These are phyloP conservation scores for Clepsis dumicolana DNA, from an alignment of 2,888 invertebrate species.

Conservation along the genomic window DNA sequence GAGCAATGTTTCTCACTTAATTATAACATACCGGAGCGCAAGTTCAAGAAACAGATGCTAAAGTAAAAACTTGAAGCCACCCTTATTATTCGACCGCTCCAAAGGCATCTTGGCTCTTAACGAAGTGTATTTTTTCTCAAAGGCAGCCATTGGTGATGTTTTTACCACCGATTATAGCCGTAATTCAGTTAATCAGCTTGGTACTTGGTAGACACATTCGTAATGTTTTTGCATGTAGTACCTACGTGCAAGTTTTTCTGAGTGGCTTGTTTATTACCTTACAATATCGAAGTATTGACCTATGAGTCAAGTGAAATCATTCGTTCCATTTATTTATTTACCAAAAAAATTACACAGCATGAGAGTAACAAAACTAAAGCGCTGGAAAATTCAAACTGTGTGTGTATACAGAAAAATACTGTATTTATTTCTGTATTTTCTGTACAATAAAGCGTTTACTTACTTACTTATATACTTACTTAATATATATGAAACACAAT, in stretches of 20 bases:
- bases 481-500: too few species aligned
- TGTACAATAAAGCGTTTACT: too few species aligned
- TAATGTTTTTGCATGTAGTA: slow-evolving; percentile 26
- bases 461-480: too few species aligned
- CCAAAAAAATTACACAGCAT: too few species aligned
- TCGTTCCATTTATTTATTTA: too few species aligned
- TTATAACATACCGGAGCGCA: slow-evolving; percentile 70
- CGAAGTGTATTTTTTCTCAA: slow-evolving; percentile 61
- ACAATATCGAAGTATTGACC: not conserved
- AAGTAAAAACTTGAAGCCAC: slow-evolving; percentile 67
- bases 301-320: too few species aligned
- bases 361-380: too few species aligned
- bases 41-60: slow-evolving; percentile 65
- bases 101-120: slow-evolving; percentile 54
- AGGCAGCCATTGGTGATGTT: slow-evolving; percentile 53
- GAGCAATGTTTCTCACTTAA: slow-evolving; percentile 74
- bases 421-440: too few species aligned
- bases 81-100: slow-evolving; percentile 65
- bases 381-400: too few species aligned
- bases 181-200: slow-evolving; percentile 61
- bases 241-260: not conserved
- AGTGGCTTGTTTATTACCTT: not conserved
- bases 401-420: too few species aligned
- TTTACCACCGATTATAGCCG: slow-evolving; percentile 55
- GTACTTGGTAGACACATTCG: slow-evolving; percentile 54